Base-by-base conservation (phyloP, 2,113 vertebrate genomes). In the Cyanistes caeruleus region DNA sequence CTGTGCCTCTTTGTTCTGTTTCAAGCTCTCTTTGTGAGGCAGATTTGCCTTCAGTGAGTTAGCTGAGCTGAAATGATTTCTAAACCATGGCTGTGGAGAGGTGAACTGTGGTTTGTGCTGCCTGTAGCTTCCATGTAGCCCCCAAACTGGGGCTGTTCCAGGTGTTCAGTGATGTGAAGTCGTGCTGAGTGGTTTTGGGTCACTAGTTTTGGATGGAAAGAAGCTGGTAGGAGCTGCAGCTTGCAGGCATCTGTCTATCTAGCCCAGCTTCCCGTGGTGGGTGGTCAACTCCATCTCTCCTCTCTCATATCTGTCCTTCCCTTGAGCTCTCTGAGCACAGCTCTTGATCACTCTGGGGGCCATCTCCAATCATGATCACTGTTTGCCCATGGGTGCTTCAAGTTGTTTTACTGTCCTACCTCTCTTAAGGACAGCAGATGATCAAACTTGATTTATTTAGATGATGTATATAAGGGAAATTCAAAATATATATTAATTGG, bases 1-100 rank as follows among this genome's bases (percentile, higher is more conserved):
- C 39, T 87, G 83, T 63, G 85, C 81, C 82, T 96, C 93, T 93
- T 96, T 97, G 68, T 81, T 96, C 93, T 89, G 77, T 92, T 97
- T 97, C 91, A 95, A 85, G 44, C 77, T 96, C 84, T 91, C 52
- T 96, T 92, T 95, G 65, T 83, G 82, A 93, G 49, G 74, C 69
- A 95, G 39, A 72, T 85, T 90, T 95, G 58, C 87, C 73, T 96
- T 65, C 63, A 65, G 46, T 95, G 69, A 91, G 87, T 93, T 90
- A 95, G 83, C 87, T 95, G 83, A 92, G 68, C 51, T 73, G 70
- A 85, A 80, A 35, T 55, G 0, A n/a, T 89, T 74, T 69, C 46
- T 92, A 65, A 86, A 33, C 13, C 20, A 14, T 22, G 18, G 23
- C 8, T 31, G 11, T 55, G 49, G 37, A 67, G 43, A 83, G 9